Evolutionary conservation across 2,888 invertebrate genomes (phyloP).

Genomic region (Caenorhabditis sulstoni): DNA sequence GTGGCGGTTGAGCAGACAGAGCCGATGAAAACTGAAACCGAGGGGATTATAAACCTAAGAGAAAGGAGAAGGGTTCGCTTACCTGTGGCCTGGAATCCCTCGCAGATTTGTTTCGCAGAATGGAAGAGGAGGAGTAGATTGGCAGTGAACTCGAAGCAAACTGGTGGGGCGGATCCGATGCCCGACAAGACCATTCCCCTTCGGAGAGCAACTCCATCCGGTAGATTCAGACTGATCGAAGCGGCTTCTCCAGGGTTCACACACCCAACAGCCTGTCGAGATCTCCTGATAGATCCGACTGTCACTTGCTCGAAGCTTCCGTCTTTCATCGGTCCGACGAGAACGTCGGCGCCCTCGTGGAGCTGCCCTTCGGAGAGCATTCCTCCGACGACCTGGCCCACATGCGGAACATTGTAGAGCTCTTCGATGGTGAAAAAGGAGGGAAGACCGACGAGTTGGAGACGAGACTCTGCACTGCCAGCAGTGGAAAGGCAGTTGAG

Average conservation of each 20-base stretch:
- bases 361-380: conserved; percentile 89
- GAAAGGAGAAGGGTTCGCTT: not conserved
- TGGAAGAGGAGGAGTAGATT: conserved; percentile 89
- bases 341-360: conserved; percentile 86
- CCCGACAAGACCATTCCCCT: conserved; percentile 88
- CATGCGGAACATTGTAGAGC: conserved; percentile 83
- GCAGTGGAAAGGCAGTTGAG: conserved; percentile 86
- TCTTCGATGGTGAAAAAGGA: conserved; percentile 91
- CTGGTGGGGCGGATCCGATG: conserved; percentile 82
- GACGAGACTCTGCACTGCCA: conserved; percentile 56
- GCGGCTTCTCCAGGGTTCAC: conserved; percentile 94
- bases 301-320: conserved; percentile 77
- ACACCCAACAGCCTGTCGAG: conserved; percentile 91
- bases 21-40: conserved; percentile 88
- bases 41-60: not conserved
- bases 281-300: conserved; percentile 86
- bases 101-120: conserved; percentile 73
- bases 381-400: conserved; percentile 78
- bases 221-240: conserved; percentile 86
- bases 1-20: conserved; percentile 96
- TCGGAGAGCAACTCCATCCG: conserved; percentile 70
- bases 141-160: conserved; percentile 85
- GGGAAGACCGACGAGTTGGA: conserved; percentile 61
- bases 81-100: conserved; percentile 86
- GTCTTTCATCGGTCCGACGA: conserved; percentile 82